Evolutionary conservation across 1,140 invertebrate species (phyloP), one percentile per base, ranked within the genome.

Genomic region (Drosophila yakuba): DNA sequence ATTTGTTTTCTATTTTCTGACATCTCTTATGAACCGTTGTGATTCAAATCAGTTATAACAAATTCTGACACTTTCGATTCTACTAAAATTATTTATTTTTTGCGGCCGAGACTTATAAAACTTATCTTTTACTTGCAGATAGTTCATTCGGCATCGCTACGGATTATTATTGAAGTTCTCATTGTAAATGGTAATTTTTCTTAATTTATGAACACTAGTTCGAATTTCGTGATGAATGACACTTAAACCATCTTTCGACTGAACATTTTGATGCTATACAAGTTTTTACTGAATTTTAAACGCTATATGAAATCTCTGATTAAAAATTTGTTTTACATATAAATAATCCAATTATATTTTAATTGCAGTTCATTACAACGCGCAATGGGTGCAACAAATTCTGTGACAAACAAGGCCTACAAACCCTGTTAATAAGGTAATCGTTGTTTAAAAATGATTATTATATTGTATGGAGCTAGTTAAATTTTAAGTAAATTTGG

Each of bases 21-120:
- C 90, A 91, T 76, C 90, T 91, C 90, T 73, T 75, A 91, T 91
- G 90, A 91, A 90, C 71, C 82, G 52, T 51, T 81, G 81, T 91
- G 90, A 91, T 91, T 84, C 80, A 67, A 55, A 25, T 23, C 61
- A 79, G 48, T 78, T 76, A 73, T 82, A 81, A 81, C 75, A 52
- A 67, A 48, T 4, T 50, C 81, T 90, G 81, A 90, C 69, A 32
- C 50, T 48, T 8, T 54, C 6, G 2, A 10, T 48, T 41, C 11
- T 35, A 17, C 8, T 3, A 32, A 2, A 7, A 0, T 28, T 17
- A 23, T 7, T 0, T 12, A 8, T 59, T 38, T 14, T 38, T 23
- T 28, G 0, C 14, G 7, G 1, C 1, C 14, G 10, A 32, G 14
- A 25, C 15, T 54, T 45, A 39, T 11, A 0, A 0, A 12, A 14